Conservation (phyloP, 2,888 invertebrate genomes). For the Melolontha melolontha region DNA sequence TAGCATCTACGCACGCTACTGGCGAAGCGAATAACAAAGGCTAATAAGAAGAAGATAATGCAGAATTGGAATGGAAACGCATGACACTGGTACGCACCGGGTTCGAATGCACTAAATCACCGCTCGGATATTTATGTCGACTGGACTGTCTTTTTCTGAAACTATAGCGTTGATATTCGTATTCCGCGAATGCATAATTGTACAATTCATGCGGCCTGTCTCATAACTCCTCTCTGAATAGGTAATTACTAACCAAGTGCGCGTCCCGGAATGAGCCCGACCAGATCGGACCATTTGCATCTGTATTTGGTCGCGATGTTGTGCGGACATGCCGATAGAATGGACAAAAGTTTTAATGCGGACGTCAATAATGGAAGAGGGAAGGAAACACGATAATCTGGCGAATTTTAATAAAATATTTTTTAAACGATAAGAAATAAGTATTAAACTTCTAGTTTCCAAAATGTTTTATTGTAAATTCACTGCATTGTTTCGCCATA, state of each 20-base stretch:
- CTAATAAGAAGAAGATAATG: slow-evolving; percentile 28
- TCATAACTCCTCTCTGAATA: slow-evolving; percentile 59
- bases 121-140: slow-evolving; percentile 55
- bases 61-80: slow-evolving; percentile 34
- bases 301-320: slow-evolving; percentile 44
- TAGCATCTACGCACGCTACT: neutral
- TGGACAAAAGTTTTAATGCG: slow-evolving; percentile 27
- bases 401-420: too few relatives aligned
- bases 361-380: slow-evolving; percentile 21
- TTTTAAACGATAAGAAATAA: too few relatives aligned
- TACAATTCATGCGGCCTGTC: slow-evolving; percentile 59
- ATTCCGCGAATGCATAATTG: slow-evolving; percentile 60
- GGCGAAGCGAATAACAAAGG: slow-evolving; percentile 10
- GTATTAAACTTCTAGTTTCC: too few relatives aligned
- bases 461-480: too few relatives aligned
- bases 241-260: slow-evolving; percentile 55
- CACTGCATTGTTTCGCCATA: too few relatives aligned
- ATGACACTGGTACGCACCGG: slow-evolving; percentile 49
- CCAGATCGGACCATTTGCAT: slow-evolving; percentile 41
- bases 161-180: slow-evolving; percentile 57
- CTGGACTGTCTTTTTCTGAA: slow-evolving; percentile 55
- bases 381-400: neutral
- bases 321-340: slow-evolving; percentile 5
- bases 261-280: slow-evolving; percentile 39
- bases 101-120: slow-evolving; percentile 54